Conservation (phyloP, 2,113 vertebrate species). For the Narcine bancroftii region DNA sequence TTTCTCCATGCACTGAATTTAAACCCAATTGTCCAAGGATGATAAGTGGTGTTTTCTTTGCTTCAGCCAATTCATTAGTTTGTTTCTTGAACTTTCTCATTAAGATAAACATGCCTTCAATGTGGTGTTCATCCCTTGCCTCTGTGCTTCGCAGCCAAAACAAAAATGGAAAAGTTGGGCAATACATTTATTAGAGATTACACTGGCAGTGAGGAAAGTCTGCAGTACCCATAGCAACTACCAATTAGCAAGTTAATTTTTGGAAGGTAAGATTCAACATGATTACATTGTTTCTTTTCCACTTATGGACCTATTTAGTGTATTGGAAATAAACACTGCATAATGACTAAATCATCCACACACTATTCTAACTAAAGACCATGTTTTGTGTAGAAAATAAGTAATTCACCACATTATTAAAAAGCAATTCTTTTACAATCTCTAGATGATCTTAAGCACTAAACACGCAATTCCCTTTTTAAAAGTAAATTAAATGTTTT, state of each 20-base stretch:
- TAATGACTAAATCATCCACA: background rate
- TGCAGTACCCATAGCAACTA: background rate
- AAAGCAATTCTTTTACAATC: background rate
- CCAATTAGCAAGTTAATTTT: background rate
- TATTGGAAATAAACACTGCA: background rate
- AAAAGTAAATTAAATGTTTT: background rate
- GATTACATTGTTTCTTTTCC: background rate
- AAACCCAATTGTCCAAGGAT: background rate
- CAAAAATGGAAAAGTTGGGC: conserved; percentile 5
- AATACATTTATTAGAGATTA: background rate
- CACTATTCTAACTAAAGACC: background rate
- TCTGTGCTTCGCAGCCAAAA: background rate
- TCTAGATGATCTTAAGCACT: background rate
- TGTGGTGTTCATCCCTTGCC: conserved; percentile 17
- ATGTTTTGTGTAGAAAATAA: background rate
- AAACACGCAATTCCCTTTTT: background rate
- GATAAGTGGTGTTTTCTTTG: conserved; percentile 8
- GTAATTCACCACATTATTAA: background rate
- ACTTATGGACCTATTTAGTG: conserved; percentile 13
- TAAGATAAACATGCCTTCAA: conserved; percentile 29
- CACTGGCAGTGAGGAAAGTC: background rate
- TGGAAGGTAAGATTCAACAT: background rate
- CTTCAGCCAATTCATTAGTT: background rate
- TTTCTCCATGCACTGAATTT: background rate
- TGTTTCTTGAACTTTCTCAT: background rate